Base-by-base conservation (phyloP, 2,113 vertebrate species). In the Campylomormyrus numenius region DNA sequence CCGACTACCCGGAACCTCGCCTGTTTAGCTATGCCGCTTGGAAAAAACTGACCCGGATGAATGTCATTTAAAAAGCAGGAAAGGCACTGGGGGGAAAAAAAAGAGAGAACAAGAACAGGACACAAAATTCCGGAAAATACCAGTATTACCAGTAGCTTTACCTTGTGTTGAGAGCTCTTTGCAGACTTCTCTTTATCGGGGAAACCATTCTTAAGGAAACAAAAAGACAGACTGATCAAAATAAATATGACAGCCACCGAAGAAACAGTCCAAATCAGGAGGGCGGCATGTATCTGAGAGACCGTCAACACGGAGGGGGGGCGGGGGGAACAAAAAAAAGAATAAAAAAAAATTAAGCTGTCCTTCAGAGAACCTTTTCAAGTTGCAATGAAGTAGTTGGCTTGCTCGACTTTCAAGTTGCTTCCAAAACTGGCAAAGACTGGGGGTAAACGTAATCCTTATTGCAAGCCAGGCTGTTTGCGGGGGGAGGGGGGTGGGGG, bases 191-290 rank as follows among this genome's bases (percentile, higher is more conserved):
- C 95, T 95, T 95, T 96, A 95, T 91, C 91, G 84, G 96, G 95
- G 93, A 94, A 95, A 94, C 95, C 96, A 96, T 96, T 96, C 96
- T 96, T 96, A 93, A 93, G 91, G 92, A 94, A 92, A 95, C 93
- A 92, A 95, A 96, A 95, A 92, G 91, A 96, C 92, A 95, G 94
- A 94, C 94, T 95, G 11, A 85, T 88, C 52, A 87, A 87, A 66
- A 39, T 88, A 88, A 62, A 62, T 58, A 88, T 4, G 35, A 88
- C 53, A 46, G 27, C 53, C 87, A 62, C 87, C 21, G 4, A n/a
- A 88, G 53, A 62, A 88, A n/a, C 17, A 58, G 52, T 45, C 77
- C 42, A 21, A 39, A 45, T 83, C 35, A 83, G 35, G 7, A 83
- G 35, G 77, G 17, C 46, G 42, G 19, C 45, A 17, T 6, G 52